These are phyloP conservation scores for Mormyrops boulengeri DNA, from an alignment of 2,797 vertebrate genomes.

Conservation along the genomic window DNA sequence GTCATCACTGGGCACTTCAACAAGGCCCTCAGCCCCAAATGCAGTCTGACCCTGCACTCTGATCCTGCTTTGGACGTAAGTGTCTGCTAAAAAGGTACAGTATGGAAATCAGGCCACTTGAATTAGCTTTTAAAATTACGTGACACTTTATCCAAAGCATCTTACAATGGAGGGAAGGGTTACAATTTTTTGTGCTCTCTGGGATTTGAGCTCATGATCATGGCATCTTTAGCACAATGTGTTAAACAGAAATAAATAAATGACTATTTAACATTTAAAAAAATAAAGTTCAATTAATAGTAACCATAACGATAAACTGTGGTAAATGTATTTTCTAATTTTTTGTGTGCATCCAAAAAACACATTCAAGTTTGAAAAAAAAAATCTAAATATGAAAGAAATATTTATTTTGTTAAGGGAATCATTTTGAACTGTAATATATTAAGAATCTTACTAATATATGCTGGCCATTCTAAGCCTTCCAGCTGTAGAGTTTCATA, in stretches of 20 bases:
- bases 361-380: neutral
- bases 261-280: neutral
- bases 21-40: neutral
- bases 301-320: neutral
- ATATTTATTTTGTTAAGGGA: neutral
- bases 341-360: neutral
- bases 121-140: neutral
- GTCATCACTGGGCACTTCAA: neutral
- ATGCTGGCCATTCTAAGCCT: slow-evolving; percentile 8
- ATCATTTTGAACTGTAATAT: neutral
- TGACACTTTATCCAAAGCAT: neutral
- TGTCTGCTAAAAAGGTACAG: neutral
- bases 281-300: neutral
- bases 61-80: neutral
- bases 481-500: slow-evolving; percentile 7
- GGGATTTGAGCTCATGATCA: neutral
- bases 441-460: neutral
- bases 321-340: neutral
- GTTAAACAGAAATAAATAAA: neutral
- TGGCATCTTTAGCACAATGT: neutral
- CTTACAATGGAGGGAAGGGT: neutral
- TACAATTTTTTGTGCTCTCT: neutral
- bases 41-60: neutral
- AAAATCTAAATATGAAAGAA: neutral
- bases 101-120: neutral